Evolutionary conservation across 2,888 invertebrate genomes (phyloP), one percentile per base, ranked within the genome.

Genomic region (Pseudoips prasinana): DNA sequence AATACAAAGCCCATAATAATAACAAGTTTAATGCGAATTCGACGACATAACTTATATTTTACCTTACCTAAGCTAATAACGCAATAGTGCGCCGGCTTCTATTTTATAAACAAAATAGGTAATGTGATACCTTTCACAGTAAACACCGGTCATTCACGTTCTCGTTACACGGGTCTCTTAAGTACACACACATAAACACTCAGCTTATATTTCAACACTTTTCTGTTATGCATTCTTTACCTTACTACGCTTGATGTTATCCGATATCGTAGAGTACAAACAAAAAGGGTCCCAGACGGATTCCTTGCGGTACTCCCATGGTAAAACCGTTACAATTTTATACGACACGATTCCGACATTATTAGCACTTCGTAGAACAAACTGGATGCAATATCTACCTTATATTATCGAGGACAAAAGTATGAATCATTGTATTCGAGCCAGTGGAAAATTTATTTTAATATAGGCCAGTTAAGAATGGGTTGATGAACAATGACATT

Each of bases 221-320:
- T 54, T 54, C 47, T 55, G 39, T 50, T 37, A 45, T 47, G 40
- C 46, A 65, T 69, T 58, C 50, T 46, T 53, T 29, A 29, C 26
- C 33, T 45, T 45, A 54, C 43, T 56, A 39, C 51, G 46, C 43
- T 29, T 34, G 33, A 49, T 17, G 39, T 39, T 46, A 55, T 40
- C 37, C 25, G 47, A 54, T 58, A 46, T 31, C 40, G 25, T 31
- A 20, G 27, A 42, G 26, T 38, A 10, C 55, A 59, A 61, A 61
- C 59, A 75, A 64, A 68, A 70, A 55, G 53, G 68, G 68, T 60
- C 75, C 74, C 65, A 68, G 43, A 57, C 34, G 64, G 50, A 64
- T 73, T 49, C 74, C 76, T 76, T 76, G 76, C 64, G 68, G 73
- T 68, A 70, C 64, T 58, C 64, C 58, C 43, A 36, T 40, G 46